A percentile compares a stretch with the other conserved stretches of the same genome.
Evolutionary conservation across 23 tunicate species (phyloP).

Genomic region (Halocynthia aurantium): DNA sequence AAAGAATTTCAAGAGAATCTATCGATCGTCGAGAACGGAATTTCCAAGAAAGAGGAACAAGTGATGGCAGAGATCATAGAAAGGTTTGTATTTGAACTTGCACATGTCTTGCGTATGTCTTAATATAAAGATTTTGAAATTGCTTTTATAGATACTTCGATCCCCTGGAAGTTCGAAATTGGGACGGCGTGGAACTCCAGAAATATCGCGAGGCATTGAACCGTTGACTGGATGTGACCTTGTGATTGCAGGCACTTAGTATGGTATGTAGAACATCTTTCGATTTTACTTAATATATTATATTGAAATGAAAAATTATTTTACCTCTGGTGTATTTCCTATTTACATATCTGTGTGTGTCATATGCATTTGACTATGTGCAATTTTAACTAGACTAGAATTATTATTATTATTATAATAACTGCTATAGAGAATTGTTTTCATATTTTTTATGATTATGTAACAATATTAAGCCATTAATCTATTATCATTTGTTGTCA

Average conservation of each 20-base stretch:
- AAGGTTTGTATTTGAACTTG: conserved; percentile 20
- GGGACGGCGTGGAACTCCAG: conserved; percentile 68
- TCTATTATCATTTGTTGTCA: too few species aligned
- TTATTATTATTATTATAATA: too few species aligned
- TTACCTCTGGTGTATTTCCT: too few species aligned
- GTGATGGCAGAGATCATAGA: conserved; percentile 32
- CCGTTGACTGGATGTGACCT: background rate
- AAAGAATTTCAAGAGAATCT: conserved; percentile 36
- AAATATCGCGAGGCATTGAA: conserved; percentile 18
- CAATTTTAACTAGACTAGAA: too few species aligned
- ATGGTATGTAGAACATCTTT: too few species aligned
- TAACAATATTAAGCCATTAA: too few species aligned
- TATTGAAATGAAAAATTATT: too few species aligned
- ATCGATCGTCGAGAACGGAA: conserved; percentile 25
- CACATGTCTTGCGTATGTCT: background rate
- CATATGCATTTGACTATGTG: too few species aligned
- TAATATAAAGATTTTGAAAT: background rate
- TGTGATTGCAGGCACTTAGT: background rate
- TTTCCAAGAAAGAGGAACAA: conserved; percentile 31
- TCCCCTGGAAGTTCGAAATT: conserved; percentile 23
- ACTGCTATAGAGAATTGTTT: too few species aligned
- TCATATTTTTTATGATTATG: too few species aligned
- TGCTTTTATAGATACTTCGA: conserved; percentile 37
- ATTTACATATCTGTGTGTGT: too few species aligned
- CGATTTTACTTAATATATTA: too few species aligned